These are phyloP conservation scores for Athripsodes cinereus DNA, from an alignment of 2,888 invertebrate species.

Conservation along the genomic window DNA sequence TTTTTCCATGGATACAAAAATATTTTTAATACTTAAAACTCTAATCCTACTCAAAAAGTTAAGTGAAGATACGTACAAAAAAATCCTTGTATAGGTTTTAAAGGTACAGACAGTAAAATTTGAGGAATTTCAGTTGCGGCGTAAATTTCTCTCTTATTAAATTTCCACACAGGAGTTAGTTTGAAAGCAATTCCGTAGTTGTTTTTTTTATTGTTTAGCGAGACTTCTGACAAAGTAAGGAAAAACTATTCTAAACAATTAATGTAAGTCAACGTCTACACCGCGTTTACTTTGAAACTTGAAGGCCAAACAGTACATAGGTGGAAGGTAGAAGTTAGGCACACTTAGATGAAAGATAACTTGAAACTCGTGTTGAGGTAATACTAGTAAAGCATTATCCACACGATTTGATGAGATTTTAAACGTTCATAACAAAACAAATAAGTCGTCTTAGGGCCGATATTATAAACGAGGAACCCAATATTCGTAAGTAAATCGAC, in stretches of 20 bases:
- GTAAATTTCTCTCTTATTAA: not conserved
- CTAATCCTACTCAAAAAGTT: too few species aligned
- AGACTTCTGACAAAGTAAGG: not conserved
- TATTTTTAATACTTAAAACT: too few species aligned
- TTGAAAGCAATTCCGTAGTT: not conserved
- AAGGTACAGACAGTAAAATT: not conserved
- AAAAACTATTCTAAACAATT: conserved; percentile 1
- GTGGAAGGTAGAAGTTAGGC: not conserved
- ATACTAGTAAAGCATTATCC: too few species aligned
- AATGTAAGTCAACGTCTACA: not conserved
- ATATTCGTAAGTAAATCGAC: too few species aligned
- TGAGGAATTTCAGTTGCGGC: not conserved
- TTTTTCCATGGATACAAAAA: too few species aligned
- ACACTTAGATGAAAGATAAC: too few species aligned
- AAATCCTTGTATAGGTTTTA: not conserved
- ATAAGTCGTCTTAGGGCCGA: too few species aligned
- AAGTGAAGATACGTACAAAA: too few species aligned
- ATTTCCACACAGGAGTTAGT: not conserved
- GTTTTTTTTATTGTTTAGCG: not conserved
- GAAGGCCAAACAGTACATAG: not conserved
- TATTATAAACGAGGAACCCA: too few species aligned
- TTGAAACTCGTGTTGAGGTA: not conserved
- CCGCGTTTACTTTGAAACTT: not conserved
- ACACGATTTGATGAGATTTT: too few species aligned
- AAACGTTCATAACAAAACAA: too few species aligned